Evolutionary conservation across 2,888 invertebrate species (phyloP).

Genomic region (Ceriagrion tenellum): DNA sequence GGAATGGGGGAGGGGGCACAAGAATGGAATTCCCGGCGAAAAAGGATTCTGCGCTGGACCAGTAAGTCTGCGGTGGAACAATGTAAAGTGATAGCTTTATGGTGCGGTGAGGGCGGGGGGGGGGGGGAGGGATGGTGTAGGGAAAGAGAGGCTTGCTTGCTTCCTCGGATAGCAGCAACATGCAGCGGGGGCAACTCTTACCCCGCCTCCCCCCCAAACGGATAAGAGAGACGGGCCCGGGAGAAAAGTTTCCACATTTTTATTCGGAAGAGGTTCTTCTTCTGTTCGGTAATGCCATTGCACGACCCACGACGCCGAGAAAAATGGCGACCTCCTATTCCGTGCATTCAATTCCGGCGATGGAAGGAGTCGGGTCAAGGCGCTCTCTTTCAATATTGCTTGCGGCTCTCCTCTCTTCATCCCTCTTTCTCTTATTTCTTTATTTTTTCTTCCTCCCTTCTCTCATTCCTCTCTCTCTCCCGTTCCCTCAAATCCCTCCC

Average conservation of each 20-base stretch:
- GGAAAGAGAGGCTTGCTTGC: too few relatives aligned
- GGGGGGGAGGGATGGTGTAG: neutral
- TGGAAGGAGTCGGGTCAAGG: neutral
- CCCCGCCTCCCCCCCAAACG: too few relatives aligned
- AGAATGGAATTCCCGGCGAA: neutral
- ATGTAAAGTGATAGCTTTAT: constrained; percentile 16
- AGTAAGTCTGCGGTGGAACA: constrained; percentile 11
- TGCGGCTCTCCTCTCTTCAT: neutral
- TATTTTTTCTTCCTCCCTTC: too few relatives aligned
- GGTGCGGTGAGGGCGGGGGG: neutral
- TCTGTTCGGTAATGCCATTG: neutral
- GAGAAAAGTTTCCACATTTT: neutral
- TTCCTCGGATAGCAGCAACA: neutral
- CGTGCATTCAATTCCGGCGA: neutral
- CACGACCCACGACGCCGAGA: neutral
- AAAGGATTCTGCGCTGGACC: constrained; percentile 5
- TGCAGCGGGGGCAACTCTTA: neutral
- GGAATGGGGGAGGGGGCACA: neutral
- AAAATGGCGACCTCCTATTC: neutral
- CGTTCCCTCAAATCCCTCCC: neutral
- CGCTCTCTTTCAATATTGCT: constrained; percentile 6
- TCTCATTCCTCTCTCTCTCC: neutral
- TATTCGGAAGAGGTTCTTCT: neutral
- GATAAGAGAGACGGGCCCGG: neutral
- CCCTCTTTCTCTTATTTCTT: neutral